Evolutionary conservation across 1,140 invertebrate species (phyloP).

Genomic region (Lepidurus arcticus): DNA sequence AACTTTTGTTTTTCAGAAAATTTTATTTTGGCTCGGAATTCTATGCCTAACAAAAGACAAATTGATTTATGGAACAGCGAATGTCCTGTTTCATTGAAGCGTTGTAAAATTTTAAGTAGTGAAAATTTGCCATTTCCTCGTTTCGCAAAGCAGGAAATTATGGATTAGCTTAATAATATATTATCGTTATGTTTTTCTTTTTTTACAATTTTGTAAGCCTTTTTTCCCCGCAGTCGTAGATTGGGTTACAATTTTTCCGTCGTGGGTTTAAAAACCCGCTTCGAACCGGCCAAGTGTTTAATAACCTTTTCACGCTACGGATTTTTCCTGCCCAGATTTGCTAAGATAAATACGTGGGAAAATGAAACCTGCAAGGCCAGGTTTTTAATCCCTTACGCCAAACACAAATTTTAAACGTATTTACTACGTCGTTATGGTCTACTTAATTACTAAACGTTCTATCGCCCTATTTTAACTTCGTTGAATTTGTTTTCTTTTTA

Average conservation of each 20-base stretch:
- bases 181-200: not conserved
- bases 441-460: too few relatives aligned
- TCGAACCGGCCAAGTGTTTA: not conserved
- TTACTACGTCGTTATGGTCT: too few relatives aligned
- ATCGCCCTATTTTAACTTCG: too few relatives aligned
- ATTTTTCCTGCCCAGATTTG: not conserved
- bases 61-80: conserved; percentile 7
- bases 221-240: not conserved
- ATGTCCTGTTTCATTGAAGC: conserved; percentile 6
- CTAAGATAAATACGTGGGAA: not conserved
- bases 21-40: not conserved
- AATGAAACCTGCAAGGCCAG: not conserved
- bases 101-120: not conserved
- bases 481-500: too few relatives aligned
- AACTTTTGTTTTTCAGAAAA: too few relatives aligned
- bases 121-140: conserved; percentile 19
- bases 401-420: not conserved
- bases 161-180: not conserved
- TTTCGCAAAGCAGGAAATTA: conserved; percentile 8
- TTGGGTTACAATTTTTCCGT: not conserved
- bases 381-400: not conserved
- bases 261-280: not conserved
- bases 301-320: not conserved
- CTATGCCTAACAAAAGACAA: not conserved
- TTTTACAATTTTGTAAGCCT: not conserved